phyloP scores from a whole-genome alignment of 2,797 vertebrate genomes.

The Sebastes hopkinsi region DNA sequence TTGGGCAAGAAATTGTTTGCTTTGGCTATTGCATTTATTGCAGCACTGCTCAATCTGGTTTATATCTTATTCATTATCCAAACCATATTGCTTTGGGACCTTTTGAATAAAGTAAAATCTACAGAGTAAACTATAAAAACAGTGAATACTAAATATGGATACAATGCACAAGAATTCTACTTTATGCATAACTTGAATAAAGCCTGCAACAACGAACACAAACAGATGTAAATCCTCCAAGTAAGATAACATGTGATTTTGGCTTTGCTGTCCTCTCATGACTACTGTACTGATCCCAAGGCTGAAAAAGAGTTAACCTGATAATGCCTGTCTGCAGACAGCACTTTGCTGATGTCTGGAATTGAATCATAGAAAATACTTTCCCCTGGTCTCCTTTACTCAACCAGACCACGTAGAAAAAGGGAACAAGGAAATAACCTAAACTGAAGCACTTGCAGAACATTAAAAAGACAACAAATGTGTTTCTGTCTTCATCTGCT shows the following conservation, averaged over 20 bases:
- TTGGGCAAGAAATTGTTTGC: neutral
- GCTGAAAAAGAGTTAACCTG: constrained; percentile 36
- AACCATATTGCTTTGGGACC: neutral
- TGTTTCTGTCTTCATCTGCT: neutral
- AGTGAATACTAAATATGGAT: neutral
- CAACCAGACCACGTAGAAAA: neutral
- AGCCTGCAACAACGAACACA: constrained; percentile 1
- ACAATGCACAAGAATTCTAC: neutral
- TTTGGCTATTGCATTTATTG: neutral
- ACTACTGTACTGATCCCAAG: constrained; percentile 25
- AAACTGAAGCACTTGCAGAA: neutral
- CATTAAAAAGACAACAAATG: constrained; percentile 1
- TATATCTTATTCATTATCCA: neutral
- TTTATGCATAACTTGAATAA: neutral
- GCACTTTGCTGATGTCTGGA: constrained; percentile 45
- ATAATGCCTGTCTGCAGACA: constrained; percentile 45
- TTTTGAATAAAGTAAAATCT: neutral
- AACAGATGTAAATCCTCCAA: constrained; percentile 8
- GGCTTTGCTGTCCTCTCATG: constrained; percentile 24
- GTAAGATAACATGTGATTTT: constrained; percentile 24
- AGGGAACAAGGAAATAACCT: neutral
- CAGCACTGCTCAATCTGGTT: neutral
- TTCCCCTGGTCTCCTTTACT: constrained; percentile 4
- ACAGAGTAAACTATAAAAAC: neutral
- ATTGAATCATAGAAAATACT: constrained; percentile 43